A percentile compares a stretch with the other conserved stretches of the same genome.
These are phyloP conservation scores for Cromileptes altivelis DNA, from an alignment of 2,113 vertebrate species.

Conservation along the genomic window DNA sequence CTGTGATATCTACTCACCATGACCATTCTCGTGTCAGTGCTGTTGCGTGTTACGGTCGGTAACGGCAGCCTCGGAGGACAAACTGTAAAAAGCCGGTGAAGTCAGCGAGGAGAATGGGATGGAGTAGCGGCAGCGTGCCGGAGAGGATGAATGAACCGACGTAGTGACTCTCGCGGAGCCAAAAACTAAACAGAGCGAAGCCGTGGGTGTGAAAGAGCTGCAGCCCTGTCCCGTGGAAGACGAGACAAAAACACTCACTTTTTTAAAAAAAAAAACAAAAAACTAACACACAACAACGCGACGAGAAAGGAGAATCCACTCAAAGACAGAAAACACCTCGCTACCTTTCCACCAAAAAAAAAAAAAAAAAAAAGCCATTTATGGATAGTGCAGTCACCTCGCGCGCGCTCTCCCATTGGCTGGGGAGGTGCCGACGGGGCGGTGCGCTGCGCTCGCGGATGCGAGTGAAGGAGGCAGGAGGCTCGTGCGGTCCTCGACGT, in stretches of 20 bases:
- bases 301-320: constrained; percentile 60
- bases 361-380: constrained; percentile 85
- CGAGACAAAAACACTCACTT: constrained; percentile 13
- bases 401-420: constrained; percentile 90
- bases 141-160: constrained; percentile 52
- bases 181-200: constrained; percentile 20
- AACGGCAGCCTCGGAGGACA: constrained; percentile 50
- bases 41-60: constrained; percentile 65
- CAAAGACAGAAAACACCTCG: constrained; percentile 73
- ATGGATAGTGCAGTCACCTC: constrained; percentile 88
- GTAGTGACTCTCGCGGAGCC: constrained; percentile 29
- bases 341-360: constrained; percentile 76
- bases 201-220: constrained; percentile 26
- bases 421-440: constrained; percentile 69
- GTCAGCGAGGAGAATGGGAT: constrained; percentile 37
- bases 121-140: constrained; percentile 45
- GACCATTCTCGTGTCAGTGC: constrained; percentile 94
- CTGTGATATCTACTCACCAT: constrained; percentile 91
- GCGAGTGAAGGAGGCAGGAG: constrained; percentile 53
- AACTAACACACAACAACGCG: constrained; percentile 73
- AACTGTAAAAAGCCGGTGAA: constrained; percentile 44
- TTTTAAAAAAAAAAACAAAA: too few species aligned
- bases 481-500: constrained; percentile 30
- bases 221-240: background rate
- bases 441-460: constrained; percentile 71